phyloP scores from a whole-genome alignment of 2,113 vertebrate species.

The Merops nubicus region DNA sequence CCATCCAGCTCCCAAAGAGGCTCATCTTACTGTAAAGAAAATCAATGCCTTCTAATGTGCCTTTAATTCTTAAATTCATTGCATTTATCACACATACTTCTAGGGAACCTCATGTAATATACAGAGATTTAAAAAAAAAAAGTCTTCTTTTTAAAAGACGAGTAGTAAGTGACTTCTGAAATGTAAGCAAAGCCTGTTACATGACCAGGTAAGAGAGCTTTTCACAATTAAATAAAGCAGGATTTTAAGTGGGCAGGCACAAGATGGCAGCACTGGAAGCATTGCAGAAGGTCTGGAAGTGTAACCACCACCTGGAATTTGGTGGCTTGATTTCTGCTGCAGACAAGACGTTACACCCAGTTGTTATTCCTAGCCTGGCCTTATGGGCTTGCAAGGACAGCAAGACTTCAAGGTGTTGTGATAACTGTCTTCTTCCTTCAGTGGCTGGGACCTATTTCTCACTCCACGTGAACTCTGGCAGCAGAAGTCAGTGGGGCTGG shows the following conservation, averaged over 20 bases:
- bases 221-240: not conserved
- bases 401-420: not conserved
- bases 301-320: not conserved
- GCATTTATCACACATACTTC: not conserved
- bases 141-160: not conserved
- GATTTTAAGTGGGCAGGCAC: not conserved
- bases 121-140: not conserved
- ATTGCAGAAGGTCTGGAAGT: not conserved
- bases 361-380: not conserved
- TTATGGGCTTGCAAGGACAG: not conserved
- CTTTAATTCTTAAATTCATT: conserved; percentile 44
- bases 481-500: not conserved
- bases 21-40: conserved; percentile 46
- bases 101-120: not conserved
- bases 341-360: not conserved
- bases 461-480: not conserved
- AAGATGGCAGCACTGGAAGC: conserved; percentile 42
- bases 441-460: not conserved
- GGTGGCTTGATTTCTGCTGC: not conserved
- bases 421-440: not conserved
- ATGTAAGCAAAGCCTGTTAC: not conserved
- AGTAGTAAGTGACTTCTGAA: not conserved
- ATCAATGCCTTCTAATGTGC: not conserved
- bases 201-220: not conserved
- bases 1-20: conserved; percentile 19